A percentile compares a stretch with the other conserved stretches of the same genome.
These are phyloP conservation scores for Meteorus colon DNA, from an alignment of 2,888 invertebrate species.

Conservation along the genomic window DNA sequence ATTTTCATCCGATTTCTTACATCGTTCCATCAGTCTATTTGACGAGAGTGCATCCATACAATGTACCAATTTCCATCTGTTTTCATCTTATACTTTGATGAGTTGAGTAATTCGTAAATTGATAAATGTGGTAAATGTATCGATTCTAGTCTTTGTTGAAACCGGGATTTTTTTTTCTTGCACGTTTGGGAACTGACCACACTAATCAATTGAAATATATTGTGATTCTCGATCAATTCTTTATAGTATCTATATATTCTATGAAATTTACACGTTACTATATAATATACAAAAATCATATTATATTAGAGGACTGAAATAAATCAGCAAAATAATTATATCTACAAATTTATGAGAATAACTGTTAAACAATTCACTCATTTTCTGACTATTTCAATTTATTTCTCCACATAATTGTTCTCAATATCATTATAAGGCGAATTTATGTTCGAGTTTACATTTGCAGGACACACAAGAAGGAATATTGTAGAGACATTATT, in stretches of 20 bases:
- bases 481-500: too few relatives aligned
- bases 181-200: constrained; percentile 44
- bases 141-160: constrained; percentile 54
- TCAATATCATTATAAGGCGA: too few relatives aligned
- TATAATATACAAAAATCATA: constrained; percentile 26
- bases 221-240: constrained; percentile 55
- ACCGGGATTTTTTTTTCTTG: constrained; percentile 39
- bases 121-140: constrained; percentile 39
- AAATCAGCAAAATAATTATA: constrained; percentile 19
- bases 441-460: too few relatives aligned
- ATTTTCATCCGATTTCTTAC: neutral
- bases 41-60: neutral
- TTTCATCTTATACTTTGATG: neutral
- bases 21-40: neutral
- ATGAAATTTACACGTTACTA: constrained; percentile 57
- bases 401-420: neutral
- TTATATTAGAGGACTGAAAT: constrained; percentile 40
- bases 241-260: constrained; percentile 57
- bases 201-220: constrained; percentile 49
- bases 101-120: neutral
- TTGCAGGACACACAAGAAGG: too few relatives aligned
- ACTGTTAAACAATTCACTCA: neutral
- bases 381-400: neutral
- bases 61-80: neutral
- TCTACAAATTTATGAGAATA: constrained; percentile 33